Evolutionary conservation across 2,888 invertebrate species (phyloP).

Genomic region (Dorcus hopei): DNA sequence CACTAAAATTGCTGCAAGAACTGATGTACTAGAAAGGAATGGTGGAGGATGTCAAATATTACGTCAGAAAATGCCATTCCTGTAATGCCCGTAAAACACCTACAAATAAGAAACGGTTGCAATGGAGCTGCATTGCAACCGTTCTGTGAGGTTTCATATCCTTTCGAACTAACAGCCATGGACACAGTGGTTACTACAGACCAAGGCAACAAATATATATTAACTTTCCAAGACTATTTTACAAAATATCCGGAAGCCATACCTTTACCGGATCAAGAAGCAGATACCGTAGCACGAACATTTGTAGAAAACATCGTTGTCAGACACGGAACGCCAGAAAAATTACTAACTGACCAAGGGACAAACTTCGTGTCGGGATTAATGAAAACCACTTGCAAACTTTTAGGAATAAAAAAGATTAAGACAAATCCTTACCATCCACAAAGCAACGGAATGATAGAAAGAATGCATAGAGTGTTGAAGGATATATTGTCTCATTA

Average conservation of each 20-base stretch:
- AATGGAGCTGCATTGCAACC: slow-evolving; percentile 25
- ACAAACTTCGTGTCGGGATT: slow-evolving; percentile 30
- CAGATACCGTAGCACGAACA: slow-evolving; percentile 2
- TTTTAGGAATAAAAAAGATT: slow-evolving; percentile 27
- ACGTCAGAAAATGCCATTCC: slow-evolving; percentile 24
- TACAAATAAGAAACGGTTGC: slow-evolving; percentile 21
- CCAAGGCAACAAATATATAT: slow-evolving; percentile 30
- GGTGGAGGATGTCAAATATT: slow-evolving; percentile 26
- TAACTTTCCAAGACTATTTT: slow-evolving; percentile 28
- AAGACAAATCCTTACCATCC: slow-evolving; percentile 34
- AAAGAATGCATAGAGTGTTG: slow-evolving; percentile 32
- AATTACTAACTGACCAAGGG: slow-evolving; percentile 34
- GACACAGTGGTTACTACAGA: slow-evolving; percentile 29
- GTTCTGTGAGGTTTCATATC: slow-evolving; percentile 19
- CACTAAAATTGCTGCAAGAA: slow-evolving; percentile 22
- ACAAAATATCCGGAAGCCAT: slow-evolving; percentile 32
- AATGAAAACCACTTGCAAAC: slow-evolving; percentile 27
- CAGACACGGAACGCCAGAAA: slow-evolving; percentile 29
- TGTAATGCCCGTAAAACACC: slow-evolving; percentile 32
- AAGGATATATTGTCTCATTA: slow-evolving; percentile 32
- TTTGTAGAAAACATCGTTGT: slow-evolving; percentile 26
- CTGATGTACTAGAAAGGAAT: slow-evolving; percentile 31
- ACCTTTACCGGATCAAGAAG: slow-evolving; percentile 29
- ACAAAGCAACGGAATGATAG: slow-evolving; percentile 33
- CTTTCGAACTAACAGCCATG: slow-evolving; percentile 28